Evolutionary conservation across 2,888 invertebrate genomes (phyloP), one percentile per base, ranked within the genome.

Genomic region (Epinotia bilunana): DNA sequence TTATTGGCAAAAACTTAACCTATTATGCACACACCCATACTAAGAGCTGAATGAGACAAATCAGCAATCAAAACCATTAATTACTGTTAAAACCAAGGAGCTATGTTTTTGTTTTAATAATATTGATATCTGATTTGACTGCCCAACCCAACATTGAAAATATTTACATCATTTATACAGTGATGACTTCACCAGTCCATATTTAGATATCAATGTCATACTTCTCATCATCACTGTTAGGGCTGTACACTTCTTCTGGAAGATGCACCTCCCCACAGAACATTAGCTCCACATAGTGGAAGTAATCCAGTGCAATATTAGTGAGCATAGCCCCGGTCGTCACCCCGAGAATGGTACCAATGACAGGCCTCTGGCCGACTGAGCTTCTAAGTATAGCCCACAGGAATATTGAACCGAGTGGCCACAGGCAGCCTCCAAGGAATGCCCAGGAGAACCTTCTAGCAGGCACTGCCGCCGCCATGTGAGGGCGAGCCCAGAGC

Each of bases 321-420:
- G 96, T 95, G 43, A 97, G 90, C 78, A 95, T 95, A 64, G 95
- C 90, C 74, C 97, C 96, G 57, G 97, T 95, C 33, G 95, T 93
- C n/a, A 97, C 85, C 46, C 97, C 97, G 79, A 96, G 93, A 53
- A 95, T 81, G 46, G 96, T 96, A 79, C 96, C 96, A 33, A 97
- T 82, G 6, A 95, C 87, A 60, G 96, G 95, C 86, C 96, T 95
- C 79, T 96, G 95, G 0, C 97, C 97, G 63, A 98, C 92, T 55
- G 97, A 94, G 80, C 97, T 97, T 85, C 98, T 96, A 58, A 97
- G 91, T 55, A 98, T 96, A 11, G 98, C 98, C 97, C 98, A 98
- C 78, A 97, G 92, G 74, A 99, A 95, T 64, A 98, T 97, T 0
- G 98, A 98, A 16, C 99, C 98, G 85, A 99, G 96, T 79, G 98